A percentile compares a stretch with the other conserved stretches of the same genome.
Conservation (phyloP, 2,113 vertebrate species). For the Paraplagusia blochii region DNA sequence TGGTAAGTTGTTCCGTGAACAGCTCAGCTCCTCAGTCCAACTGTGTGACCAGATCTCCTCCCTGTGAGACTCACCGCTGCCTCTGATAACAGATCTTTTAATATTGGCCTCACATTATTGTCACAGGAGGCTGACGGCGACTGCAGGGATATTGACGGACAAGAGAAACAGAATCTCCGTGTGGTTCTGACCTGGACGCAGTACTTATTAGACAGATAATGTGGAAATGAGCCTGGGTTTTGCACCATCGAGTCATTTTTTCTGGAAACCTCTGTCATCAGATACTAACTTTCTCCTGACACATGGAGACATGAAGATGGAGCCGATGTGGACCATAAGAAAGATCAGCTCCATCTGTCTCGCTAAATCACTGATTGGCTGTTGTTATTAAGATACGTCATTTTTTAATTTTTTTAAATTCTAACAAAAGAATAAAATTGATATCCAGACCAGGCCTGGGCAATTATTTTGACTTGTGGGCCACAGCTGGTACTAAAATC, state of each 20-base stretch:
- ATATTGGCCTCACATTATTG: constrained; percentile 48
- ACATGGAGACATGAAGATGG: too few relatives aligned
- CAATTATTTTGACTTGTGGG: too few relatives aligned
- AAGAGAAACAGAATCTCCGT: constrained; percentile 43
- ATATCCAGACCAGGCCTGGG: too few relatives aligned
- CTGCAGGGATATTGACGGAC: constrained; percentile 43
- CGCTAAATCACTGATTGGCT: too few relatives aligned
- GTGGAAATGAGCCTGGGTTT: constrained; percentile 40
- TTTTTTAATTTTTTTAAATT: too few relatives aligned
- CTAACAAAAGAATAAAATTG: too few relatives aligned
- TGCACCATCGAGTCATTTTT: constrained; percentile 41
- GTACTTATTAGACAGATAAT: constrained; percentile 64
- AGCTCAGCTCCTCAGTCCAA: constrained; percentile 9
- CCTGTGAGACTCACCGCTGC: constrained; percentile 12
- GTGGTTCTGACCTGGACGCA: constrained; percentile 29
- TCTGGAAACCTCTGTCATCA: constrained; percentile 53
- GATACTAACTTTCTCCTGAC: constrained; percentile 43
- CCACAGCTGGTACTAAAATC: too few relatives aligned
- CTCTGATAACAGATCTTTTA: constrained; percentile 65
- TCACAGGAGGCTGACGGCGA: constrained; percentile 21
- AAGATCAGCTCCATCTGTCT: too few relatives aligned
- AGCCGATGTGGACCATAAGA: too few relatives aligned
- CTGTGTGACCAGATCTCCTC: constrained; percentile 18
- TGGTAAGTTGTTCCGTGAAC: too few relatives aligned
- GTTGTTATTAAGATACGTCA: too few relatives aligned